A percentile compares a stretch with the other conserved stretches of the same genome.
Evolutionary conservation across 2,113 vertebrate genomes (phyloP).

Genomic region (Catharus bicknelli): DNA sequence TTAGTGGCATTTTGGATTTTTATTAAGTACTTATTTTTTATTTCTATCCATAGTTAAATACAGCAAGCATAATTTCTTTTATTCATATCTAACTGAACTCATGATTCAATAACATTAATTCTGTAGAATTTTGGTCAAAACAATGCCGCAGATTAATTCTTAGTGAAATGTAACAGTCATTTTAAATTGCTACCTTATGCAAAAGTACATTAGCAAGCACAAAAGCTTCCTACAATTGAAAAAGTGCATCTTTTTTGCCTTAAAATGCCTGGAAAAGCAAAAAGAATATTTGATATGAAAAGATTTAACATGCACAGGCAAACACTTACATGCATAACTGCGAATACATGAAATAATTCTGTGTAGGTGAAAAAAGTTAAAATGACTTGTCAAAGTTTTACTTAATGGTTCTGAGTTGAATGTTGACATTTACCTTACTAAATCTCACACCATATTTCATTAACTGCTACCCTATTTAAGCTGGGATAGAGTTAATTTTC

Average conservation of each 20-base stretch:
- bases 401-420: neutral
- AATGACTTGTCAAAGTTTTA: neutral
- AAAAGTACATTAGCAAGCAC: neutral
- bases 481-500: too few species aligned
- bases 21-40: neutral
- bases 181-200: neutral
- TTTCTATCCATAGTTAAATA: neutral
- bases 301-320: neutral
- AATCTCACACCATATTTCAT: neutral
- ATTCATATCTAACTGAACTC: neutral
- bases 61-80: neutral
- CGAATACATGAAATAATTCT: neutral
- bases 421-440: neutral
- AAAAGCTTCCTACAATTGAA: neutral
- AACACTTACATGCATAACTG: accelerated
- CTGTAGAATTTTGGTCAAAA: neutral
- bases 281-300: neutral
- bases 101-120: neutral
- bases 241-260: neutral
- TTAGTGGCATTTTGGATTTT: neutral
- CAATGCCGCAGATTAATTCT: neutral
- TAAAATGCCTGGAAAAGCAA: neutral
- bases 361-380: neutral
- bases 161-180: neutral
- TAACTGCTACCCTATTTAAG: neutral